These are phyloP conservation scores for Lutjanus campechanus DNA, from an alignment of 2,797 vertebrate genomes.

Conservation along the genomic window DNA sequence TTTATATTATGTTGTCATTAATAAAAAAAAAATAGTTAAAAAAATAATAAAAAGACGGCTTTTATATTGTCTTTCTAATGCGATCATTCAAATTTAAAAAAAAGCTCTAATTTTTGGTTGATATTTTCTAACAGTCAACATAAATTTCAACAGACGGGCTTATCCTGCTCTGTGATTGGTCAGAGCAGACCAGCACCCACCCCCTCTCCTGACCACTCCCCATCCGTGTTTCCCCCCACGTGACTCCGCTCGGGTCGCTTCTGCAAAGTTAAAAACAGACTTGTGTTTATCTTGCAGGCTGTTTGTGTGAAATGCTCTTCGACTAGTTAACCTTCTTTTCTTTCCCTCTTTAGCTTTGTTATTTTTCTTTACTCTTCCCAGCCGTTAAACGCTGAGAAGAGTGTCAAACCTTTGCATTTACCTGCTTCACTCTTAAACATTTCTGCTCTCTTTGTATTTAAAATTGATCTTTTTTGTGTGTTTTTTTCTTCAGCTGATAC, in stretches of 20 bases:
- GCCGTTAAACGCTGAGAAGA: slow-evolving; percentile 34
- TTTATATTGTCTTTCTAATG: too few relatives aligned
- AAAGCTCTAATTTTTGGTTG: not conserved
- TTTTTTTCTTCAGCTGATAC: slow-evolving; percentile 32
- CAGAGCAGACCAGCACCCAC: slow-evolving; percentile 69
- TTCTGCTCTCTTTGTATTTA: slow-evolving; percentile 36
- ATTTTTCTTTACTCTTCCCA: slow-evolving; percentile 14
- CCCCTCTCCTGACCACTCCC: slow-evolving; percentile 76
- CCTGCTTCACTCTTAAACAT: not conserved
- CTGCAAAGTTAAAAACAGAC: slow-evolving; percentile 89
- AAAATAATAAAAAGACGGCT: too few relatives aligned
- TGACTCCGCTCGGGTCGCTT: slow-evolving; percentile 71
- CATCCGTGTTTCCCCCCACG: slow-evolving; percentile 67
- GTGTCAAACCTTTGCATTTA: not conserved
- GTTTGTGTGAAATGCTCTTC: slow-evolving; percentile 71
- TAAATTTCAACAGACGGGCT: not conserved
- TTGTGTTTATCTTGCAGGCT: slow-evolving; percentile 81
- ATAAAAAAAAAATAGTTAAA: too few relatives aligned
- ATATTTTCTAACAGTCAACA: not conserved
- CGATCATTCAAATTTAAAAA: not conserved
- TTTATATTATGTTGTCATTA: too few relatives aligned
- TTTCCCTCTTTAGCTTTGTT: too few relatives aligned
- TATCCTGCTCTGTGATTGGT: slow-evolving; percentile 74
- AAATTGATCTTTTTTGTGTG: not conserved
- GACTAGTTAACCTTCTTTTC: slow-evolving; percentile 39